Evolutionary conservation across 2,113 vertebrate species (phyloP).

Genomic region (Urocitellus parryii): DNA sequence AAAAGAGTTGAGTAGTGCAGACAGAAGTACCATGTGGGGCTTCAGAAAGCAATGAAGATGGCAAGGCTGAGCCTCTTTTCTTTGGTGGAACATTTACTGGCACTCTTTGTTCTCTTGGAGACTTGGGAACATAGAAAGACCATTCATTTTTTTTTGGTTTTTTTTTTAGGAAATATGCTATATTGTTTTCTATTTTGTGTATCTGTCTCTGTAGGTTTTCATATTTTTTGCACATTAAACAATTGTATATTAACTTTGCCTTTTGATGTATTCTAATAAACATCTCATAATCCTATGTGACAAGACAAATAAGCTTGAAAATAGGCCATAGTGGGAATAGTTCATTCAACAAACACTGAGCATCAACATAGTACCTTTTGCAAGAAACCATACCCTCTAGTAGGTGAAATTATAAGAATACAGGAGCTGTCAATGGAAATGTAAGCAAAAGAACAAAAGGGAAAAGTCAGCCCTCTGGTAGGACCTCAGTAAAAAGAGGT

Average conservation of each 20-base stretch:
- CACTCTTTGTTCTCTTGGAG: neutral
- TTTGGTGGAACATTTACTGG: neutral
- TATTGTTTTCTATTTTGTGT: neutral
- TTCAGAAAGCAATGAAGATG: neutral
- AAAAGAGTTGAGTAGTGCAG: neutral
- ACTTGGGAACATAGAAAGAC: neutral
- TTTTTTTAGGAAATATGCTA: neutral
- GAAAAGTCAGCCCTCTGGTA: neutral
- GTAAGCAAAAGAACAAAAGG: neutral
- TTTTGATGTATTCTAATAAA: neutral
- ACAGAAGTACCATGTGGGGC: neutral
- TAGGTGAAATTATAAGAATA: neutral
- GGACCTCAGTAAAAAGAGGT: neutral
- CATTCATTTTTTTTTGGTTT: neutral
- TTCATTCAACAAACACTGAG: neutral
- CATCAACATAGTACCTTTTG: neutral
- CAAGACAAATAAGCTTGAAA: neutral
- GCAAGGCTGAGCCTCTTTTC: neutral
- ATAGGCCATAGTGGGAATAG: neutral
- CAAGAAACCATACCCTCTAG: neutral
- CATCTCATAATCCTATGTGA: neutral
- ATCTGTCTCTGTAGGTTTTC: neutral
- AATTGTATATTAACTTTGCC: slow-evolving; percentile 34
- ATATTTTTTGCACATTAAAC: neutral
- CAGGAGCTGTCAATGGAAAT: neutral